Evolutionary conservation across 1,140 invertebrate genomes (phyloP).

Genomic region (Brachionus plicatilis): DNA sequence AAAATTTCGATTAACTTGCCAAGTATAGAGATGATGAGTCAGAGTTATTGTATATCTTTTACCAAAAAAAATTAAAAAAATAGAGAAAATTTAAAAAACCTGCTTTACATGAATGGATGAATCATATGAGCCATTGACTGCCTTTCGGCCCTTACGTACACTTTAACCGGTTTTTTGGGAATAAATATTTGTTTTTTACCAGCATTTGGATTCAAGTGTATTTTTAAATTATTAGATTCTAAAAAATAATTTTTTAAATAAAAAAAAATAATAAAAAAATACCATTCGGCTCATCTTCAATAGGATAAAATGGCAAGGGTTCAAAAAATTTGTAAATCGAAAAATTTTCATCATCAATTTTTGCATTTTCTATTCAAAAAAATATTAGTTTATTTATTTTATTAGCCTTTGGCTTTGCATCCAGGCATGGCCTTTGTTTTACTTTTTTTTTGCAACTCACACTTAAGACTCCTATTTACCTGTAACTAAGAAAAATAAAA

Average conservation of each 20-base stretch:
- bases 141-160: slow-evolving; percentile 17
- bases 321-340: neutral
- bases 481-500: neutral
- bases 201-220: slow-evolving; percentile 8
- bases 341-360: neutral
- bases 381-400: neutral
- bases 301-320: slow-evolving; percentile 1
- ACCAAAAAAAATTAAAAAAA: neutral
- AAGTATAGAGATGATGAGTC: slow-evolving; percentile 9
- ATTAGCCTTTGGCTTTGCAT: neutral
- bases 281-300: neutral
- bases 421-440: neutral
- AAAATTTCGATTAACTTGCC: slow-evolving; percentile 14
- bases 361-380: neutral
- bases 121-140: slow-evolving; percentile 20
- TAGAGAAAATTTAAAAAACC: neutral
- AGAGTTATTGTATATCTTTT: slow-evolving; percentile 11
- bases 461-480: neutral
- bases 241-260: neutral
- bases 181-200: neutral
- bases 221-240: slow-evolving; percentile 3
- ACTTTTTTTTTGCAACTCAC: neutral
- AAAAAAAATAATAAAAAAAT: neutral
- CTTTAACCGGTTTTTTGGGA: neutral
- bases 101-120: slow-evolving; percentile 19